Base-by-base conservation (phyloP, 2,888 invertebrate species). In the Andrena chrysosceles region DNA sequence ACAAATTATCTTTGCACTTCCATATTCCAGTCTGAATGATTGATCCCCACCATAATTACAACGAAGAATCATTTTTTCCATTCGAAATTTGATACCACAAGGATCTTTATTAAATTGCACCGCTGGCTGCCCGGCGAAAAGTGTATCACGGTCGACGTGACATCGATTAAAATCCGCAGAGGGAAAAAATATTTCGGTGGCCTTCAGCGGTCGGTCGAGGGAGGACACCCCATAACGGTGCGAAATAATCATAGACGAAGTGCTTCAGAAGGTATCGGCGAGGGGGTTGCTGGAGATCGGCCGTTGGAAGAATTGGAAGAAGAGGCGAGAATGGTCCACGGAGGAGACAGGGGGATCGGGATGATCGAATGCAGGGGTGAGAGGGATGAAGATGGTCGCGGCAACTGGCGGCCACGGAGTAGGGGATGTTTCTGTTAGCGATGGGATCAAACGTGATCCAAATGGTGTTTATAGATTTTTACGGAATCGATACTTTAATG, bases 171-270 rank as follows among this genome's bases (percentile, higher is more conserved):
- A 81, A 81, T 20, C 31, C 16, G 20, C 6, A 20, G 3, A 35
- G 33, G 26, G 29, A 64, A 54, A 29, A 42, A 60, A 56, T 74
- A 64, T 77, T 77, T 60, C 8, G 48, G 16, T 54, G 70, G 77
- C 26, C 70, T 83, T 74, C 77, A 35, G 73, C 62, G 73, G 74
- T 62, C 7, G 68, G 67, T 63, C 60, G 69, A 81, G 66, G 13
- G 69, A 73, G 73, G 62, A 67, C 70, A 67, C 54, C 77, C 74
- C 62, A 69, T 71, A 69, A 83, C 71, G 75, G 76, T 77, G 85
- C 78, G 84, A 89, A 88, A 87, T 88, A 89, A 89, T 88, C 87
- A 88, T 88, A 87, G 87, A 85, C 85, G 82, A 85, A 85, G 85
- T 66, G 77, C 70, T 71, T 67, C 68, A 62, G 49, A 69, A 69